Percentiles rank a stretch among this genome's conserved stretches.
phyloP scores from a whole-genome alignment of 2,113 vertebrate species.

The Erythrocebus patas region DNA sequence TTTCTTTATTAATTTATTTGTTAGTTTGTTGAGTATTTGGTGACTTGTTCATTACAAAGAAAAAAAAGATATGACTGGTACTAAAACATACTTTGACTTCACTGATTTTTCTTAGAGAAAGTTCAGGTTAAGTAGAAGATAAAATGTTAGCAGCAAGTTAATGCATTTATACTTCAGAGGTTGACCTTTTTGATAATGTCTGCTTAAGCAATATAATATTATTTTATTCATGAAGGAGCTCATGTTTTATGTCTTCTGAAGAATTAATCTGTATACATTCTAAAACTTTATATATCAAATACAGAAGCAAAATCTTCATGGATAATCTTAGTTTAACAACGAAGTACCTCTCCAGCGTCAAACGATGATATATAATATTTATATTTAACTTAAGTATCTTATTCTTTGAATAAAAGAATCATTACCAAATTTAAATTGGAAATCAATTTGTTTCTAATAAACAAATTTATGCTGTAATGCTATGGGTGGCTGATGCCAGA shows the following conservation, averaged over 20 bases:
- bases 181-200: slow-evolving; percentile 58
- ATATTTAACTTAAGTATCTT: background rate
- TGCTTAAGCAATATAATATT: slow-evolving; percentile 27
- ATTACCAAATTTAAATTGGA: background rate
- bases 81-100: background rate
- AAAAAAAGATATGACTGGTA: background rate
- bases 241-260: background rate
- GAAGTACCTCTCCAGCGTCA: background rate
- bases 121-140: slow-evolving; percentile 28
- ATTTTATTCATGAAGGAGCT: slow-evolving; percentile 41
- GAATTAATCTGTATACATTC: background rate
- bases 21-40: background rate
- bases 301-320: background rate
- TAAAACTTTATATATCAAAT: background rate
- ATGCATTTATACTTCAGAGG: slow-evolving; percentile 36
- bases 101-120: slow-evolving; percentile 32
- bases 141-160: slow-evolving; percentile 51
- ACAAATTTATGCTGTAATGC: background rate
- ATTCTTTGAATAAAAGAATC: background rate
- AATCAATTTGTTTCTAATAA: background rate
- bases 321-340: background rate
- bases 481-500: too few species aligned
- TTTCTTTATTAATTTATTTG: background rate
- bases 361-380: background rate
- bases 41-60: background rate